Base-by-base conservation (phyloP, 92 coral and sea anemone species). In the Plumapathes pennacea region DNA sequence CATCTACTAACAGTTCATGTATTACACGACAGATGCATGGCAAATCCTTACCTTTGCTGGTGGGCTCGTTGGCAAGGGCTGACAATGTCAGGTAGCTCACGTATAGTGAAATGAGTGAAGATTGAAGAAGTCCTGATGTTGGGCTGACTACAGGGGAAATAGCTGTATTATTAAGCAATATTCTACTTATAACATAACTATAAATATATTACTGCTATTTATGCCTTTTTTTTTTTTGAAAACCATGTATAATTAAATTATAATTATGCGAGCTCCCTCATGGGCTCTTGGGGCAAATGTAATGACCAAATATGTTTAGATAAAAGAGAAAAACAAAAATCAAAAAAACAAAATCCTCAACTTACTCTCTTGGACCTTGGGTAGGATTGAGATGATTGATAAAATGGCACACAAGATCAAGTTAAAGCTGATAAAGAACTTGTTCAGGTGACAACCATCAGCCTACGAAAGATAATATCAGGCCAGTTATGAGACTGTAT, bases 341-440 rank as follows among this genome's bases (percentile, higher is more conserved):
- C 52, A 21, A 7, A 7, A 7, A 7, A 13, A 46, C 8, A 3
- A 46, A 17, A 4, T 34, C 1, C 5, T 7, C 6, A 11, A 14
- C 38, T 53, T 54, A 92, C 98, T 96, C 76, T 89, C 95, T 56
- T 92, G 98, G 13, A 92, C 68, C 67, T 69, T 92, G n/a, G 98
- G 98, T n/a, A 92, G 77, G 51, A 92, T 32, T 11, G 98, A 92
- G 41, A 63, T 61, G 7, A 84, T 75, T 22, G 90, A 67, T 39
- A 88, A 71, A 3, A 88, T 50, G 29, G 88, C 43, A 50, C 94
- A 88, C 79, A 88, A 34, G 47, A 92, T 72, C 26, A 92, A 45
- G 54, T 92, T 92, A 40, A 92, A 84, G 57, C 98, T 92, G 79
- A 92, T 84, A 37, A 92, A 47, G 52, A 84, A 88, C 85, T 88